Conservation (phyloP, 2,888 invertebrate species). For the Synanthedon vespiformis region DNA sequence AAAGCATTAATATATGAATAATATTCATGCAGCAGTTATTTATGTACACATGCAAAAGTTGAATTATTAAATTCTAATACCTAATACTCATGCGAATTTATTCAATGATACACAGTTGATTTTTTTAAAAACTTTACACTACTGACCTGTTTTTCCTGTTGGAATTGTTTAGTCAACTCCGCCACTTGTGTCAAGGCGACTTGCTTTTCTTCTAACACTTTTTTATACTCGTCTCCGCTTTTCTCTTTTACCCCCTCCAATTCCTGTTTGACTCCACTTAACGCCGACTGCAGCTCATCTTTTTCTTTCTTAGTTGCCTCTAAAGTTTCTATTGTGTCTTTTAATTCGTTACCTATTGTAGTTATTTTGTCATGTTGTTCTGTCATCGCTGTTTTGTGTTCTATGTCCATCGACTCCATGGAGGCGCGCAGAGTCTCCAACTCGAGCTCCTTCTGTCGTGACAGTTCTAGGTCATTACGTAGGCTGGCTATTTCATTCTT, state of each 20-base stretch:
- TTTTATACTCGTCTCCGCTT: constrained; percentile 52
- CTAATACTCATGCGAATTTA: no score
- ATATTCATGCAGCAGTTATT: constrained; percentile 1
- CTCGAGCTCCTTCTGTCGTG: constrained; percentile 69
- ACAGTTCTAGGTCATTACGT: constrained; percentile 52
- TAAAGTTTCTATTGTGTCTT: constrained; percentile 44
- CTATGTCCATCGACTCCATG: constrained; percentile 55
- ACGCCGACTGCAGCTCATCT: constrained; percentile 39
- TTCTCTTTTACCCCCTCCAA: constrained; percentile 40
- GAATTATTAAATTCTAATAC: no score
- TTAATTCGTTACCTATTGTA: constrained; percentile 39
- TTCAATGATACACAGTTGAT: not conserved
- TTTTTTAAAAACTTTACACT: not conserved
- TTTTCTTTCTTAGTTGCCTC: constrained; percentile 41
- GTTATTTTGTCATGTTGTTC: constrained; percentile 52
- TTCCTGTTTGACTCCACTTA: constrained; percentile 46
- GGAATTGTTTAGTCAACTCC: constrained; percentile 37
- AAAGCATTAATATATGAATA: no score
- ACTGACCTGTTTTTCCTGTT: constrained; percentile 59
- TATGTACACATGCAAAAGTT: constrained; percentile 6
- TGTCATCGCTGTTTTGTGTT: constrained; percentile 48
- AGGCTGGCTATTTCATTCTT: constrained; percentile 49
- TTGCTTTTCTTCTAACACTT: constrained; percentile 46
- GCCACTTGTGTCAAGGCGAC: constrained; percentile 38
- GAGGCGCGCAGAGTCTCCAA: constrained; percentile 52